phyloP scores from a whole-genome alignment of 1,140 invertebrate species.

The Heliconius congener region DNA sequence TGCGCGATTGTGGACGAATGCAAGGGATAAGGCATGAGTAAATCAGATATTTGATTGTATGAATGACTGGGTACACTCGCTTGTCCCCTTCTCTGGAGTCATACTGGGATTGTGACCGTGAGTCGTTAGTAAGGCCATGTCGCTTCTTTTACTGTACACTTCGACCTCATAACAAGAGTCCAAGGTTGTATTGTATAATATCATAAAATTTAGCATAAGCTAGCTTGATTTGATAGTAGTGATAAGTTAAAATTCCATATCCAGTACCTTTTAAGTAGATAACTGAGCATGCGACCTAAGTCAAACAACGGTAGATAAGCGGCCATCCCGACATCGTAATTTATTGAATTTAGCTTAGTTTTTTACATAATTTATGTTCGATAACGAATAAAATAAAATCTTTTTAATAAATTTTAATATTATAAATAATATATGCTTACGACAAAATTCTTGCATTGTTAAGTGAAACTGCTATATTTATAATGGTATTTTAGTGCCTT shows the following conservation, averaged over 20 bases:
- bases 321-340: constrained; percentile 80
- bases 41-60: constrained; percentile 49
- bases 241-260: constrained; percentile 70
- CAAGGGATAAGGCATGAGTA: constrained; percentile 47
- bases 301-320: constrained; percentile 77
- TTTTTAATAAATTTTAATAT: constrained; percentile 71
- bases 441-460: constrained; percentile 57
- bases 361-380: constrained; percentile 77
- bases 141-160: constrained; percentile 76
- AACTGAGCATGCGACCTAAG: constrained; percentile 79
- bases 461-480: constrained; percentile 56
- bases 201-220: constrained; percentile 64
- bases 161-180: constrained; percentile 57
- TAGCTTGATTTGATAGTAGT: constrained; percentile 73
- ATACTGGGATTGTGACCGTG: constrained; percentile 70
- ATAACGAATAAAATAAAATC: constrained; percentile 61
- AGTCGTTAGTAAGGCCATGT: constrained; percentile 76
- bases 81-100: constrained; percentile 78
- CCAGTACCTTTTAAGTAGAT: constrained; percentile 79
- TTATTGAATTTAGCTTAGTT: constrained; percentile 78
- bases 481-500: constrained; percentile 63
- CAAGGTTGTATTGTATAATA: constrained; percentile 77
- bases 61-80: constrained; percentile 64
- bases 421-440: constrained; percentile 70
- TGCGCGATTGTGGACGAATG: constrained; percentile 70